A percentile compares a stretch with the other conserved stretches of the same genome.
Conservation (phyloP, 2,113 vertebrate species). For the Ascaphus truei region DNA sequence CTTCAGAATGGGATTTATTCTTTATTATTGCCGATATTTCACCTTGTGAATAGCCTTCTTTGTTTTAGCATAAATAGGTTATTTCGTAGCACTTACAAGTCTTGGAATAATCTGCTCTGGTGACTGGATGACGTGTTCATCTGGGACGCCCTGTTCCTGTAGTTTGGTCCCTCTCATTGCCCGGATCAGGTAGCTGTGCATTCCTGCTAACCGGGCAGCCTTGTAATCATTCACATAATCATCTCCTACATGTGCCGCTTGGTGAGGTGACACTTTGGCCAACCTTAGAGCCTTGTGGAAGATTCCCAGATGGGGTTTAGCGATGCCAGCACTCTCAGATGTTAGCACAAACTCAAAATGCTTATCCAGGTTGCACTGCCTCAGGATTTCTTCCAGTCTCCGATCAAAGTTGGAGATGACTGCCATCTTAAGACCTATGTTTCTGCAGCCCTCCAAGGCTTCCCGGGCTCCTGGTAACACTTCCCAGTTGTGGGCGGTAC, state of each 20-base stretch:
- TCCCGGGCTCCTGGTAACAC: slow-evolving; percentile 67
- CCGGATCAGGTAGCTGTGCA: slow-evolving; percentile 74
- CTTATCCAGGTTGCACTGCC: slow-evolving; percentile 60
- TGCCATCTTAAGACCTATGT: slow-evolving; percentile 69
- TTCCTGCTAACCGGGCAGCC: slow-evolving; percentile 70
- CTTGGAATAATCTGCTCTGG: slow-evolving; percentile 51
- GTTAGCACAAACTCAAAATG: slow-evolving; percentile 84
- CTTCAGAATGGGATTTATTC: too few relatives aligned
- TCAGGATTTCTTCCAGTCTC: slow-evolving; percentile 72
- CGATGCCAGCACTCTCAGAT: slow-evolving; percentile 70
- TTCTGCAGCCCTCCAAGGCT: slow-evolving; percentile 62
- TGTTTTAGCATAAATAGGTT: too few relatives aligned
- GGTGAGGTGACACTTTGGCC: slow-evolving; percentile 43
- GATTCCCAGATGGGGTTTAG: slow-evolving; percentile 77
- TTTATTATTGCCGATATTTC: too few relatives aligned
- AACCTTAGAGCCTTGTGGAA: slow-evolving; percentile 70
- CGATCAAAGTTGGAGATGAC: slow-evolving; percentile 89
- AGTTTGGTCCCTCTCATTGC: neutral
- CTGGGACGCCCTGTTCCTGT: slow-evolving; percentile 31
- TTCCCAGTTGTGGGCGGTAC: slow-evolving; percentile 73
- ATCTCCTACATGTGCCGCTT: slow-evolving; percentile 79
- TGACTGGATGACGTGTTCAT: slow-evolving; percentile 52
- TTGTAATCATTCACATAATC: slow-evolving; percentile 77
- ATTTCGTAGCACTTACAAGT: slow-evolving; percentile 41
- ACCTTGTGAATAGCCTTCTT: too few relatives aligned